Percentiles rank a stretch among this genome's conserved stretches.
Evolutionary conservation across 1,140 invertebrate species (phyloP).

Genomic region (Drosophila leontia): DNA sequence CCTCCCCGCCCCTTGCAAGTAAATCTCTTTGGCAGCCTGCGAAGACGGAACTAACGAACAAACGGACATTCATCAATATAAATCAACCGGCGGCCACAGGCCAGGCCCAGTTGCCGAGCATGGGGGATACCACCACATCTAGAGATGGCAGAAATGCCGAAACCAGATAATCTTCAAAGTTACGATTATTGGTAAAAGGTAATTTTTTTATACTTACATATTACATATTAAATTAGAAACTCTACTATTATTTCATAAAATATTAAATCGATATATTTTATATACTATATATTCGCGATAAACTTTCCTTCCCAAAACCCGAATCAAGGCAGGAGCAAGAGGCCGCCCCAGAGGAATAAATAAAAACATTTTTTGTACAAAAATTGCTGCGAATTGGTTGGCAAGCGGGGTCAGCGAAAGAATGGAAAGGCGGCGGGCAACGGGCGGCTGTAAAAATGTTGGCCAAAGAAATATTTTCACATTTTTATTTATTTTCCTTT

Average conservation of each 20-base stretch:
- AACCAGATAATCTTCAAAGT: background rate
- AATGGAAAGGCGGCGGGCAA: background rate
- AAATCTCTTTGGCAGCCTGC: conserved; percentile 79
- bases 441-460: conserved; percentile 76
- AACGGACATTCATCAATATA: conserved; percentile 84
- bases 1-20: conserved; percentile 52
- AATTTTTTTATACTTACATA: background rate
- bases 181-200: background rate
- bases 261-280: conserved; percentile 7
- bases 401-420: conserved; percentile 32
- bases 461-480: conserved; percentile 83
- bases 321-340: conserved; percentile 8
- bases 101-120: conserved; percentile 33
- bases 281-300: background rate
- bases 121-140: background rate
- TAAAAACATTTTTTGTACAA: conserved; percentile 77
- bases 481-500: conserved; percentile 81
- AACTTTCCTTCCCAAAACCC: conserved; percentile 6
- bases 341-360: conserved; percentile 57
- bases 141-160: conserved; percentile 1
- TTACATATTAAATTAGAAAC: background rate
- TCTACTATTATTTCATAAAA: background rate
- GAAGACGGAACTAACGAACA: conserved; percentile 83
- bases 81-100: conserved; percentile 80
- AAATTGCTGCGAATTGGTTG: conserved; percentile 70